A percentile compares a stretch with the other conserved stretches of the same genome.
phyloP scores from a whole-genome alignment of 2,797 vertebrate species.

The Gymnothorax reevesii region DNA sequence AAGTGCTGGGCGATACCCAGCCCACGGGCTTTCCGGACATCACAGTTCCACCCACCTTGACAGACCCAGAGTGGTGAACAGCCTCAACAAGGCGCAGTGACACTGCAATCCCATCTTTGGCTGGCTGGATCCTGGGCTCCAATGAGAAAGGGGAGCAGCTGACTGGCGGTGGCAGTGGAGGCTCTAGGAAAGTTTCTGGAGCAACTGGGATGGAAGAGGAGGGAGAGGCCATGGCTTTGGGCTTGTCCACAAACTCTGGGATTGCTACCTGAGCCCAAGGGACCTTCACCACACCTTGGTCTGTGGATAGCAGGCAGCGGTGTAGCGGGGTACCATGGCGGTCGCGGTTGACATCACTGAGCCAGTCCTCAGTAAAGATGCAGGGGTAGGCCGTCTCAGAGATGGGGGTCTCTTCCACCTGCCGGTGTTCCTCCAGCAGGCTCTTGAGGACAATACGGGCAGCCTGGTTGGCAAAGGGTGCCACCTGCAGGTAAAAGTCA shows the following conservation, averaged over 20 bases:
- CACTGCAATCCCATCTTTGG: constrained; percentile 75
- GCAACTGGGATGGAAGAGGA: constrained; percentile 43
- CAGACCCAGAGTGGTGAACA: constrained; percentile 56
- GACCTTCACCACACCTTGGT: constrained; percentile 75
- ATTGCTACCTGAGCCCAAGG: constrained; percentile 79
- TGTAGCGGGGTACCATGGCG: constrained; percentile 67
- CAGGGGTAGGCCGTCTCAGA: constrained; percentile 69
- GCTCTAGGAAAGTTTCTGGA: constrained; percentile 40
- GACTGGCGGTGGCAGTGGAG: constrained; percentile 45
- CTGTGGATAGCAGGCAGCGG: constrained; percentile 78
- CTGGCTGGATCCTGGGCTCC: constrained; percentile 74
- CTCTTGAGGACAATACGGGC: constrained; percentile 81
- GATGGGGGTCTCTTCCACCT: constrained; percentile 76
- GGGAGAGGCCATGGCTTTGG: constrained; percentile 56
- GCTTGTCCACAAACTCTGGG: constrained; percentile 75
- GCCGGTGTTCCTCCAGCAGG: constrained; percentile 75
- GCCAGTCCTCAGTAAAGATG: constrained; percentile 81
- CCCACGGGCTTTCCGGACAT: constrained; percentile 52
- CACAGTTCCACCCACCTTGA: constrained; percentile 70
- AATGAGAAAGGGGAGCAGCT: constrained; percentile 62
- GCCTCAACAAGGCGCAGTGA: constrained; percentile 69
- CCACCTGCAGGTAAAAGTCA: constrained; percentile 88
- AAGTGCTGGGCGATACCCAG: constrained; percentile 70
- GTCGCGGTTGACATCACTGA: constrained; percentile 73
- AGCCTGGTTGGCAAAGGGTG: constrained; percentile 78